These are phyloP conservation scores for Misgurnus mizolepis DNA, from an alignment of 2,113 vertebrate species.

Conservation along the genomic window DNA sequence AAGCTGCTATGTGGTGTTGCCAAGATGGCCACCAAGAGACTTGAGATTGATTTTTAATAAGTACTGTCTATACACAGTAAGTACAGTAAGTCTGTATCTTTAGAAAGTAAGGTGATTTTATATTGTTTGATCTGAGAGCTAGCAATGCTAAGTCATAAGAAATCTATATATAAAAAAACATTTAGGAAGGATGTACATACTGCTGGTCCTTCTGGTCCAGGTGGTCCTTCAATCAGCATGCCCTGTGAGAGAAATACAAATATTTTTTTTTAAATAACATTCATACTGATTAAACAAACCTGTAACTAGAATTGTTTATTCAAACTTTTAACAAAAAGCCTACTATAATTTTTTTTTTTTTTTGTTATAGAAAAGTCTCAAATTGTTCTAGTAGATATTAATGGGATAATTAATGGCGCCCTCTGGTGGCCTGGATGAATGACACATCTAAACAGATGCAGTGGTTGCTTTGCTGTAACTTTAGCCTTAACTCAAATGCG, in stretches of 20 bases:
- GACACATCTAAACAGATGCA: background rate
- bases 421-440: slow-evolving; percentile 20
- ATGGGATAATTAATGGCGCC: background rate
- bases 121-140: background rate
- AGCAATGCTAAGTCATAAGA: background rate
- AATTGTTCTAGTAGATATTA: no score
- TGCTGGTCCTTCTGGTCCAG: slow-evolving; percentile 86
- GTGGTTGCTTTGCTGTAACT: background rate
- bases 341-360: no score
- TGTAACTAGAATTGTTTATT: no score
- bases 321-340: no score
- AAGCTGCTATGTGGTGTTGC: no score
- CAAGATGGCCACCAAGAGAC: no score
- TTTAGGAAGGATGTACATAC: slow-evolving; percentile 69
- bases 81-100: no score
- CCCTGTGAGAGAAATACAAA: slow-evolving; percentile 70
- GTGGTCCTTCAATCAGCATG: slow-evolving; percentile 88
- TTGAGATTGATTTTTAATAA: no score
- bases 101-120: no score
- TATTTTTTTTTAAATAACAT: background rate
- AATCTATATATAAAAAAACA: background rate
- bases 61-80: no score
- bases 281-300: no score
- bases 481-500: background rate
- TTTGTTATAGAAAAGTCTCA: no score